phyloP scores from a whole-genome alignment of 1,140 invertebrate genomes.

The Saccostrea cuccullata region DNA sequence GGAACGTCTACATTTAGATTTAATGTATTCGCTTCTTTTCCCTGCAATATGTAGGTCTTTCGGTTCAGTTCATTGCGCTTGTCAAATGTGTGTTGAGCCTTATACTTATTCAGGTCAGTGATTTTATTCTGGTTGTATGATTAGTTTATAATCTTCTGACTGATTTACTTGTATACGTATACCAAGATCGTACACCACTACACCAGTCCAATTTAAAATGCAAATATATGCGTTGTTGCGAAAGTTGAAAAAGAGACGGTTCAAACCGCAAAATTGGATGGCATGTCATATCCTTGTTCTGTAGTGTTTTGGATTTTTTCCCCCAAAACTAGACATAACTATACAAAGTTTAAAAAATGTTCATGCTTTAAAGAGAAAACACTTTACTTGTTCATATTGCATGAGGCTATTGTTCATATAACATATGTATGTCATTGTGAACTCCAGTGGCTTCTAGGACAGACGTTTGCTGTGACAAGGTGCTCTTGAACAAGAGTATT shows the following conservation, averaged over 20 bases:
- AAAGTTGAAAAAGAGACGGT: neutral
- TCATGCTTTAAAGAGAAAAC: too few relatives aligned
- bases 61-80: slow-evolving; percentile 4
- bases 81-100: slow-evolving; percentile 19
- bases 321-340: too few relatives aligned
- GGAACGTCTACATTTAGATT: neutral
- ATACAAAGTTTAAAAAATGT: too few relatives aligned
- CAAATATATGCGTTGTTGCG: neutral
- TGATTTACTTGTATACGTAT: neutral
- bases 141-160: neutral
- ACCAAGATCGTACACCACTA: neutral
- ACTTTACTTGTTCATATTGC: too few relatives aligned
- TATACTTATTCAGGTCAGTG: slow-evolving; percentile 13
- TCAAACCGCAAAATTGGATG: too few relatives aligned
- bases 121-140: neutral
- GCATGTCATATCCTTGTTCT: too few relatives aligned
- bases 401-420: too few relatives aligned
- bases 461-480: too few relatives aligned
- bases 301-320: too few relatives aligned
- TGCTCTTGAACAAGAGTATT: too few relatives aligned
- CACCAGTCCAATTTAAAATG: neutral
- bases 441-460: too few relatives aligned
- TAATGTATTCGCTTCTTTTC: neutral
- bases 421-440: too few relatives aligned
- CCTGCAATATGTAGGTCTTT: neutral